Evolutionary conservation across 2,888 invertebrate genomes (phyloP).

Genomic region (Galeruca laticollis): DNA sequence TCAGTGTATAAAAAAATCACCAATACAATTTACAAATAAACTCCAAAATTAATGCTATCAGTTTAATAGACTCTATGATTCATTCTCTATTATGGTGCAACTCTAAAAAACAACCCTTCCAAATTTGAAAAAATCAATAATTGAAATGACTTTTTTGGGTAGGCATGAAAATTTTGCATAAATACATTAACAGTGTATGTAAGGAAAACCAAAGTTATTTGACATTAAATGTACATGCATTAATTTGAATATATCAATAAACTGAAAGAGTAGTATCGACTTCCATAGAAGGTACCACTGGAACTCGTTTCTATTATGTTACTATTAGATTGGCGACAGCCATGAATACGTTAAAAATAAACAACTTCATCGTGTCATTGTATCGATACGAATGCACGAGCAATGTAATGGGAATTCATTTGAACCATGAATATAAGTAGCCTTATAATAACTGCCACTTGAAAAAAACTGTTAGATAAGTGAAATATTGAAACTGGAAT

Average conservation of each 20-base stretch:
- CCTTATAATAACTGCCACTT: background rate
- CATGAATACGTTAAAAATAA: background rate
- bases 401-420: background rate
- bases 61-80: no score
- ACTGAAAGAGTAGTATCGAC: background rate
- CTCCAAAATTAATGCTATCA: no score
- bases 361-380: background rate
- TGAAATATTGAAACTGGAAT: background rate
- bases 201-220: background rate
- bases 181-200: background rate
- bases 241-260: background rate
- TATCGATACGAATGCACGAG: background rate
- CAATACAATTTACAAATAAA: no score
- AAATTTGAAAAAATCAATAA: no score
- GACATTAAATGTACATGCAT: background rate
- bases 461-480: background rate
- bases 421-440: background rate
- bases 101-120: no score
- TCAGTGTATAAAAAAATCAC: no score
- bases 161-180: background rate
- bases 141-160: background rate
- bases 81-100: no score
- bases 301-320: background rate
- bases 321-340: constrained; percentile 4
- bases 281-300: background rate